Base-by-base conservation (phyloP, 1,140 invertebrate species). In the Zaprionus ornatus region DNA sequence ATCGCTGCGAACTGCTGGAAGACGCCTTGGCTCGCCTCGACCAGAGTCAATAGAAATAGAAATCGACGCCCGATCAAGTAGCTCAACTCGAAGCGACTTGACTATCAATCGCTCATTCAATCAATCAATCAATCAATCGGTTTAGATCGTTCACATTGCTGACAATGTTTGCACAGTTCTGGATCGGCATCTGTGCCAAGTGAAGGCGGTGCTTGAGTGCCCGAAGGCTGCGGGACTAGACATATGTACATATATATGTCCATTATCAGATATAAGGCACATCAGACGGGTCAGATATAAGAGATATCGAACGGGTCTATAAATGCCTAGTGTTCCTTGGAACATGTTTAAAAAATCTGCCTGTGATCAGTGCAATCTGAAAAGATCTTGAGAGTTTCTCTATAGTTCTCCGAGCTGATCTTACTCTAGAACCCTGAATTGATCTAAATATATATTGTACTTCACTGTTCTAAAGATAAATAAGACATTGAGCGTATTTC, bases 121-220 rank as follows among this genome's bases (percentile, higher is more conserved):
- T 48, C 45, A 21, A 10, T 52, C 57, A 61, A 48, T 23, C 42
- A 17, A 9, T n/a, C 56, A 27, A 66, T 42, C 63, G 45, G 37
- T 42, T 45, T 23, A 17, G n/a, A 45, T 45, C 40, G 40, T 45
- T 45, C n/a, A 45, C 50, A 66, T 56, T 45, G 54, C 19, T 42
- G n/a, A 40, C 65, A 68, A 61, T 74, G 21, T 74, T 63, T 74
- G 72, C 52, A 48, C 35, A 40, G 40, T 74, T 75, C 60, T 64
- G 66, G 35, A 62, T 69, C 55, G 73, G 57, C 66, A 69, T 69
- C 56, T 74, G 40, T 69, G 72, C 72, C 72, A 68, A 45, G 71
- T 35, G 19, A 65, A n/a, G n/a, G 13, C 23, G 52, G 2, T 35
- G 61, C 29, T 64, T 21, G 19, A 74, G 72, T 62, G 65, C 21